phyloP scores from a whole-genome alignment of 92 coral and sea anemone species.

The Galaxea fascicularis region DNA sequence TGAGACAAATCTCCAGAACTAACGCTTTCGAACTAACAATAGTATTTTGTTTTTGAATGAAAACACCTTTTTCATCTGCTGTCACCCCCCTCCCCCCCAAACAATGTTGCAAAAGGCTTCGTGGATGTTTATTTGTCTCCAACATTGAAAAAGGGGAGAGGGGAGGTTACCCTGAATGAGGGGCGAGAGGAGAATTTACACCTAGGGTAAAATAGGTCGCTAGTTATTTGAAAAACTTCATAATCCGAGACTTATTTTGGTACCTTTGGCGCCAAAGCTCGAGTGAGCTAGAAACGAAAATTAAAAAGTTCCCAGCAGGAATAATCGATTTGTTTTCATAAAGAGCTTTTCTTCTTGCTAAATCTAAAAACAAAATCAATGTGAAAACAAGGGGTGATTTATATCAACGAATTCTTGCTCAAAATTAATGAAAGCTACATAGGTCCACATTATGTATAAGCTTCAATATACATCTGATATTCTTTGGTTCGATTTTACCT shows the following conservation, averaged over 20 bases:
- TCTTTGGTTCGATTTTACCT: constrained; percentile 61
- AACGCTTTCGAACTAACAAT: too few species aligned
- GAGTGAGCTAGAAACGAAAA: constrained; percentile 39
- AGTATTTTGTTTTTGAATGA: too few species aligned
- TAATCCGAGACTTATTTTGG: constrained; percentile 56
- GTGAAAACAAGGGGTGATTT: constrained; percentile 61
- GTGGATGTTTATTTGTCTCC: too few species aligned
- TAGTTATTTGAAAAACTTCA: too few species aligned
- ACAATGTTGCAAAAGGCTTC: too few species aligned
- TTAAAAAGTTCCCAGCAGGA: not conserved
- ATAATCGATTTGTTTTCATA: not conserved
- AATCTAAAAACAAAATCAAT: constrained; percentile 34
- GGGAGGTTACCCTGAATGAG: too few species aligned
- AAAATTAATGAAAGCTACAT: constrained; percentile 61
- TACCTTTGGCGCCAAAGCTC: constrained; percentile 54
- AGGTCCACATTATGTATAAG: constrained; percentile 61
- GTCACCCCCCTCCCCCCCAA: too few species aligned
- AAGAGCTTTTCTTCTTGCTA: not conserved
- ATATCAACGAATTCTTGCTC: constrained; percentile 58
- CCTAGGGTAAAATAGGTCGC: too few species aligned
- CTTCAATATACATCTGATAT: constrained; percentile 51
- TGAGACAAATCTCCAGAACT: too few species aligned
- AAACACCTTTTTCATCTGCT: too few species aligned
- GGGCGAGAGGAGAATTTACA: too few species aligned
- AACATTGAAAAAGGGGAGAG: too few species aligned